Base-by-base conservation (phyloP, 2,113 vertebrate genomes). In the Blennius ocellaris region DNA sequence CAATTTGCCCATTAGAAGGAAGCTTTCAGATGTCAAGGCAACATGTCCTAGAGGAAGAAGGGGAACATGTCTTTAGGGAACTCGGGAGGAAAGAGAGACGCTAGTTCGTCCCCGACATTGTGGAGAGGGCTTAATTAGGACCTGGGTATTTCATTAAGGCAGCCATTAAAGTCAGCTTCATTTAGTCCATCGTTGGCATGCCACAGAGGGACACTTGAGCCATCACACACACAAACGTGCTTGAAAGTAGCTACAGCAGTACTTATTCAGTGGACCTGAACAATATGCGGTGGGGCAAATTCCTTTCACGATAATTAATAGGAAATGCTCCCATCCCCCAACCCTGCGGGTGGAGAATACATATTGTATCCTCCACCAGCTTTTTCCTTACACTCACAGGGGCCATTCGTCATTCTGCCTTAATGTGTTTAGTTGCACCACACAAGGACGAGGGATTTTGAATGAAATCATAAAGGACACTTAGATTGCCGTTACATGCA, bases 71-170 rank as follows among this genome's bases (percentile, higher is more conserved):
- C 69, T 82, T 71, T 7, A 40, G 86, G 87, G 81, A 83, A 53
- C 56, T 54, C 8, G 11, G 62, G 65, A 72, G 75, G 66, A 61
- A 73, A 47, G 50, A 68, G 73, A 78, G 65, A 44, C 54, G 70
- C 73, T 61, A 73, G 73, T 89, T 30, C 21, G 21, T 30, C 21
- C 73, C 68, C 63, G 59, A 62, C 57, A 82, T 82, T 78, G 84
- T 86, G 75, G 77, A 90, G 70, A 83, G 69, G 86, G 84, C 89
- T 90, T 93, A 93, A 93, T 94, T 92, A 94, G 75, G 82, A 76
- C 72, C 82, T 11, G 38, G 73, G 41, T 79, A 90, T 94, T 94
- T 94, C 90, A 81, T 88, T 85, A 91, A 84, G 69, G 86, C 92
- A 90, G 69, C 84, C 82, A 80, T 89, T 93, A 94, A 91, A 88